Evolutionary conservation across 2,113 vertebrate species (phyloP), one percentile per base, ranked within the genome.

Genomic region (Oryzias celebensis): DNA sequence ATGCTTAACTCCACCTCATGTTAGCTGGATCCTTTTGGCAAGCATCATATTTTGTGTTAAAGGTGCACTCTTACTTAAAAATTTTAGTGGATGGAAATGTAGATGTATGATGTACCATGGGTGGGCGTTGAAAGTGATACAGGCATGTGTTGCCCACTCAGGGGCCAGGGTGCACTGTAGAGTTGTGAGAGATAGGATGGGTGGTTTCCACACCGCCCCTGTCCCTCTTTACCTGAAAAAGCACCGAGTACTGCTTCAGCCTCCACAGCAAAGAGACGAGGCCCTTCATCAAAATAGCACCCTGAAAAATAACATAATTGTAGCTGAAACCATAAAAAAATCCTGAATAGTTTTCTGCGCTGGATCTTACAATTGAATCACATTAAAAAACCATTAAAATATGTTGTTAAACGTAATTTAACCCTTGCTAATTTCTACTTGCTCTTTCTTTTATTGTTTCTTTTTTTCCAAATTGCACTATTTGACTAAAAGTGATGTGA

Each of bases 71-170:
- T 91, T 89, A 88, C 88, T 85, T 89, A 87, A 80, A 36, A 85
- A 86, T 90, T 88, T 83, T 89, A 90, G 90, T 90, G 85, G 89
- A 83, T 91, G 73, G 77, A 90, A 90, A 88, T 89, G 87, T 85
- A 89, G 87, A 89, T 88, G 74, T 71, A 83, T 83, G 87, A 84
- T 71, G 73, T 69, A 79, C 84, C 86, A 78, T 69, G 84, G 88
- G 91, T 92, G 90, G 92, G 87, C 87, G 90, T 84, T 85, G 89
- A 83, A 90, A 92, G 80, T 74, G 90, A 92, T 91, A 90, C 86
- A 77, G 58, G 82, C 79, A 26, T 62, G 77, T 65, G 52, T 84
- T 89, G 87, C 83, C 88, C 86, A 88, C 84, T 81, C 83, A 88
- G 85, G 86, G 86, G 78, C 55, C 85, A 85, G 54, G 80, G 88